Evolutionary conservation across 2,888 invertebrate genomes (phyloP), one percentile per base, ranked within the genome.

Genomic region (Pollenia griseotomentosa): DNA sequence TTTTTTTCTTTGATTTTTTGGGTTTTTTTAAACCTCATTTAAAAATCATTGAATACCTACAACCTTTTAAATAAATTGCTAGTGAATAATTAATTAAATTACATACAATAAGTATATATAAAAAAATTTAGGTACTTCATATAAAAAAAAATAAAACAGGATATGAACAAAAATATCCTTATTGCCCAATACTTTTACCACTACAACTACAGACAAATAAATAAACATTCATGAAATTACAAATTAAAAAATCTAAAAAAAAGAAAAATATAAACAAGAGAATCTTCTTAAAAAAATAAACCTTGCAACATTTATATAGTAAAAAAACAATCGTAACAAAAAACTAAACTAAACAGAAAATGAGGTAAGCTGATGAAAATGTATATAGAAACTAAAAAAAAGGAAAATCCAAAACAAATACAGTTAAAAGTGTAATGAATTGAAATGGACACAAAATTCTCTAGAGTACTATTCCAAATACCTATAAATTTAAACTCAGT

Each of bases 381-480:
- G 9, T 33, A 14, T 33, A 40, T 46, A 7, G 23, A 57, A 59
- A 23, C 44, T 55, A 53, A 55, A 73, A 57, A 23, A 19, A 46
- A 57, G n/a, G 63, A 48, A 51, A 57, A 19, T 48, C 33, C 11
- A 63, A 82, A 23, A 61, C n/a, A 77, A 59, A 71, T 55, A 74
- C 40, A 33, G 53, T 40, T 46, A 66, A 75, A 77, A 86, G 75
- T 73, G 83, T 83, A 87, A 84, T 82, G 87, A 86, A 83, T 86
- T 83, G 83, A 82, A 87, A 84, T 87, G 81, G 87, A 82, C 70
- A 74, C 73, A 84, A 74, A 83, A 82, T 70, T 82, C 87, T 84
- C 84, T 55, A 46, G 74, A 74, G 87, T 71, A 44, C 70, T 74
- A 84, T 78, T 82, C 55, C 71, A 73, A 74, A 79, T 74, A 80